phyloP scores from a whole-genome alignment of 2,888 invertebrate genomes.

The Acronicta leporina region DNA sequence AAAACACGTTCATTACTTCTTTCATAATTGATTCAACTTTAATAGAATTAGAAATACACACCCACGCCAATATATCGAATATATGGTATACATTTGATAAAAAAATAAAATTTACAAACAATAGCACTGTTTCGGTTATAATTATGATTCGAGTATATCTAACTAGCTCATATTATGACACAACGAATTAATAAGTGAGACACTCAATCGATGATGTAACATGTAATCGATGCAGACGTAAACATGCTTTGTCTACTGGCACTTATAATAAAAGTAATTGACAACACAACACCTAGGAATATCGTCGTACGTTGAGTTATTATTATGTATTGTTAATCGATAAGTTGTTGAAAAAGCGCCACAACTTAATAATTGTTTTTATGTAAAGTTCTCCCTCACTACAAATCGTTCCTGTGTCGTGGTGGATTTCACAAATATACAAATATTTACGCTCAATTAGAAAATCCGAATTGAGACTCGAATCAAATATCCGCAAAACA shows the following conservation, averaged over 20 bases:
- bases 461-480: too few relatives aligned
- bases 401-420: too few relatives aligned
- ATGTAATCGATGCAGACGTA: constrained; percentile 2
- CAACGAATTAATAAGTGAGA: constrained; percentile 14
- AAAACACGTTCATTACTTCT: too few relatives aligned
- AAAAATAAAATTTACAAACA: constrained; percentile 37
- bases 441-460: too few relatives aligned
- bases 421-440: too few relatives aligned
- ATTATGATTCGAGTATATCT: constrained; percentile 19
- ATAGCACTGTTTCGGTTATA: constrained; percentile 13
- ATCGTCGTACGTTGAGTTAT: neutral
- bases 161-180: neutral
- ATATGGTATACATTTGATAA: neutral
- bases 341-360: neutral
- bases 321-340: neutral
- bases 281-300: constrained; percentile 14
- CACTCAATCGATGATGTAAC: constrained; percentile 32
- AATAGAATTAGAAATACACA: neutral
- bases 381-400: too few relatives aligned
- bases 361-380: too few relatives aligned
- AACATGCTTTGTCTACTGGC: constrained; percentile 20
- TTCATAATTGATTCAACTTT: too few relatives aligned
- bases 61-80: neutral
- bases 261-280: constrained; percentile 15
- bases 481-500: too few relatives aligned